Evolutionary conservation across 2,797 vertebrate genomes (phyloP).

Genomic region (Rachycentron canadum): DNA sequence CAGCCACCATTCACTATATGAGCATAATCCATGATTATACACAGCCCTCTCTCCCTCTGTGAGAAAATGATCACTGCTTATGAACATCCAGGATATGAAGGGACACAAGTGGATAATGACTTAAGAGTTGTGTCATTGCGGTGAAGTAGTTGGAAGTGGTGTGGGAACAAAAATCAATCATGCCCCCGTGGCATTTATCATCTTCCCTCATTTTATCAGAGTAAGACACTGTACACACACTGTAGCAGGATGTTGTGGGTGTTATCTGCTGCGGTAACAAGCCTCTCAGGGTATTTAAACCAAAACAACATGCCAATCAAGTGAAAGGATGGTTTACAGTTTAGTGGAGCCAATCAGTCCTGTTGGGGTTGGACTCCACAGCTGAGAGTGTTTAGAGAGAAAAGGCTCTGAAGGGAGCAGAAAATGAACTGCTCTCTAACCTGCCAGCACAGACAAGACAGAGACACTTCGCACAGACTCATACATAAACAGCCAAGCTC

Average conservation of each 20-base stretch:
- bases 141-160: conserved; percentile 32
- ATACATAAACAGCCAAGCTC: conserved; percentile 53
- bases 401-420: conserved; percentile 18
- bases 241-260: conserved; percentile 33
- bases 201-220: conserved; percentile 19
- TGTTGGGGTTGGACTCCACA: conserved; percentile 40
- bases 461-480: conserved; percentile 44
- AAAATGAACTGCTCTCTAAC: conserved; percentile 48
- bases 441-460: conserved; percentile 48
- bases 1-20: neutral
- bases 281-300: conserved; percentile 46
- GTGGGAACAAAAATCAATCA: conserved; percentile 54
- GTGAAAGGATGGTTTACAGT: conserved; percentile 46
- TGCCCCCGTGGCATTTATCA: conserved; percentile 34
- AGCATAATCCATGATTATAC: neutral
- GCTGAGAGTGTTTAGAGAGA: conserved; percentile 69
- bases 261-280: conserved; percentile 53
- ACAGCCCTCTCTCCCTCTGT: neutral
- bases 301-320: conserved; percentile 61
- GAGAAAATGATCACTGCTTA: conserved; percentile 19
- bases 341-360: conserved; percentile 39
- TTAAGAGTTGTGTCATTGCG: conserved; percentile 21
- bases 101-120: conserved; percentile 23
- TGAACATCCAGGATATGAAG: conserved; percentile 11
- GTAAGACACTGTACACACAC: conserved; percentile 8